Base-by-base conservation (phyloP, 2,797 vertebrate species). In the Pantherophis vulpinus region DNA sequence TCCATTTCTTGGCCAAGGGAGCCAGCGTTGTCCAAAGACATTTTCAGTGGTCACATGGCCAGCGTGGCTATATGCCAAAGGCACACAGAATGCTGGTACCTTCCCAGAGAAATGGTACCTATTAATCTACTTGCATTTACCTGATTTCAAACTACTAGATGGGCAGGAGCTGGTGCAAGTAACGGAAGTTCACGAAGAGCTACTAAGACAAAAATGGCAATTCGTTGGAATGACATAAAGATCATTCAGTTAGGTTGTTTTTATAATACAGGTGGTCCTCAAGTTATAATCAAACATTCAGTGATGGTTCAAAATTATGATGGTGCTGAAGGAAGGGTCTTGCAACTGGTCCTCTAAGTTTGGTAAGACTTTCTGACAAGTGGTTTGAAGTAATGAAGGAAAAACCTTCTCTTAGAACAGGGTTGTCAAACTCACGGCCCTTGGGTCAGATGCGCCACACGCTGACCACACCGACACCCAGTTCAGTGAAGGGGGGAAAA, bases 371-470 rank as follows among this genome's bases (percentile, higher is more conserved):
- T 70, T 70, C 66, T 70, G 14, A 70, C 7, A 0, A n/a, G 63
- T 66, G 12, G 13, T 66, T 70, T 70, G n/a, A 11, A 29, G 27
- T 63, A 63, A 63, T 70, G n/a, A 70, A 70, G 66, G n/a, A 32
- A 70, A 70, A 16, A 32, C 13, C 2, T 32, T 63, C 60, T 61
- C 60, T 23, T 61, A 12, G 58, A 59, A 59, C 58, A 59, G 16
- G 18, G 16, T 4, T 59, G 18, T 20, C 18, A 59, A 59, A 59
- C 18, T 20, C 18, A 58, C 5, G 5, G 58, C 58, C 16, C 16
- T 1, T 20, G 16, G 18, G 58, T 5, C 0, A 1, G 58, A 58
- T 58, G 58, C 5, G 16, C 2, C 16, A 58, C 0, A 0, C 1
- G 1, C 18, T 59, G 58, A 20, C 5, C 58, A 59, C 1, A 20